Evolutionary conservation across 2,888 invertebrate genomes (phyloP), one percentile per base, ranked within the genome.

Genomic region (Dugesia japonica): DNA sequence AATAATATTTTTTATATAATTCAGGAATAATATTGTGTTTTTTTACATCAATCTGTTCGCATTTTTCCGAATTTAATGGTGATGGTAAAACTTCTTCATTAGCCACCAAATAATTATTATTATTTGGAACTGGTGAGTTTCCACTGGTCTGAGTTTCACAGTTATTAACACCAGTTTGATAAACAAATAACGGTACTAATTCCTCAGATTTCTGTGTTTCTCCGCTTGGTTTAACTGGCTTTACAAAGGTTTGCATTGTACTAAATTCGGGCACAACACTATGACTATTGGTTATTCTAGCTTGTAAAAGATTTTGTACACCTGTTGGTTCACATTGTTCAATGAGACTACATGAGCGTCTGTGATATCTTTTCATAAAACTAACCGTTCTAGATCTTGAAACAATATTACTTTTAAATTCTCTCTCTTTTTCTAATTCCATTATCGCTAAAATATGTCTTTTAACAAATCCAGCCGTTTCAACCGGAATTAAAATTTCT

Each of bases 141-240:
- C 20, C n/a, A 20, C n/a, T n/a, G 1, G 56, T 56, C 17, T 56
- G 56, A 72, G 72, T 28, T 28, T 72, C 72, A 72, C 72, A 72
- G n/a, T 72, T 72, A 72, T 72, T 72, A 72, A 72, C 72, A 13
- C 26, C 28, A 17, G 72, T 38, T 31, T 74, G 74, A 20, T 74
- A 31, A 1, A 74, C 38, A n/a, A 33, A 26, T 17, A 38, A 17
- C 23, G 74, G 31, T 7, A 74, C 31, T 1, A 42, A 26, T 31
- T 74, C 28, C 15, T 38, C 74, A 1, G 26, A 27, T 31, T 74
- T 74, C 26, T 7, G 13, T 26, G 20, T 1, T 28, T 33, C 38
- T 4, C 4, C 17, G 56, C 4, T 20, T 17, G 4, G 17, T 26
- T 33, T 74, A 7, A 23, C 13, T 28, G 31, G 28, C 23, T 72